Percentiles rank a stretch among this genome's conserved stretches.
Evolutionary conservation across 1,140 invertebrate genomes (phyloP).

Genomic region (Thrips palmi): DNA sequence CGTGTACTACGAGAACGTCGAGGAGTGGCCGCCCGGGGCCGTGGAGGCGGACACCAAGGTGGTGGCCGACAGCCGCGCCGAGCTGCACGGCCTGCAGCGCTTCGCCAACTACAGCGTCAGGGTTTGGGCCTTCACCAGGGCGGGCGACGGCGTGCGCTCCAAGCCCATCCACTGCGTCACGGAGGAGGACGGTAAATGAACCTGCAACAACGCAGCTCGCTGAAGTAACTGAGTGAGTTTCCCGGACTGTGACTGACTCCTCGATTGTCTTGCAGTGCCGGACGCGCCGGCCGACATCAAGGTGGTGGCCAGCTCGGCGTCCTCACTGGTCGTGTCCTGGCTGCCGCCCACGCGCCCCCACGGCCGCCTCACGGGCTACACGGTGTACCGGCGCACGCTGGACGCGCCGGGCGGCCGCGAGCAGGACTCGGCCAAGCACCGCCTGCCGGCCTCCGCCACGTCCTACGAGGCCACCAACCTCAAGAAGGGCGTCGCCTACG

Average conservation of each 20-base stretch:
- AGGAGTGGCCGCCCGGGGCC: conserved; percentile 14
- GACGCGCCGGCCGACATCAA: conserved; percentile 28
- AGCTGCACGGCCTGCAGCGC: conserved; percentile 25
- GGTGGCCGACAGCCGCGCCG: conserved; percentile 12
- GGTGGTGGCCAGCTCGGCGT: conserved; percentile 22
- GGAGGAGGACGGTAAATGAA: conserved; percentile 21
- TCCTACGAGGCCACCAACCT: conserved; percentile 23
- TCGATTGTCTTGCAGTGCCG: conserved; percentile 24
- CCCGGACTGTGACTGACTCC: too few relatives aligned
- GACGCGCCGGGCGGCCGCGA: conserved; percentile 25
- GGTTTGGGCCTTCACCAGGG: conserved; percentile 36
- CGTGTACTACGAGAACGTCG: conserved; percentile 48
- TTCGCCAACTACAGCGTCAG: conserved; percentile 33
- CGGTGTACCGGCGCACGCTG: conserved; percentile 23
- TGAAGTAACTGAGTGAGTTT: background rate
- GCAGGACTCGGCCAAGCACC: conserved; percentile 16
- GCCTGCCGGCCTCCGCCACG: conserved; percentile 17
- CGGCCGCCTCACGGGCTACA: conserved; percentile 28
- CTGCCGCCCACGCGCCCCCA: conserved; percentile 28
- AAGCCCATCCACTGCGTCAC: conserved; percentile 30
- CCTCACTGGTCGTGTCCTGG: conserved; percentile 26
- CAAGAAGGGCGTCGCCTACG: conserved; percentile 23
- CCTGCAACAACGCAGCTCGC: too few relatives aligned
- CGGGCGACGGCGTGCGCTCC: conserved; percentile 31
- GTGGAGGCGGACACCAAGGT: conserved; percentile 17